phyloP scores from a whole-genome alignment of 1,140 invertebrate genomes.

The Danaus melanippus region DNA sequence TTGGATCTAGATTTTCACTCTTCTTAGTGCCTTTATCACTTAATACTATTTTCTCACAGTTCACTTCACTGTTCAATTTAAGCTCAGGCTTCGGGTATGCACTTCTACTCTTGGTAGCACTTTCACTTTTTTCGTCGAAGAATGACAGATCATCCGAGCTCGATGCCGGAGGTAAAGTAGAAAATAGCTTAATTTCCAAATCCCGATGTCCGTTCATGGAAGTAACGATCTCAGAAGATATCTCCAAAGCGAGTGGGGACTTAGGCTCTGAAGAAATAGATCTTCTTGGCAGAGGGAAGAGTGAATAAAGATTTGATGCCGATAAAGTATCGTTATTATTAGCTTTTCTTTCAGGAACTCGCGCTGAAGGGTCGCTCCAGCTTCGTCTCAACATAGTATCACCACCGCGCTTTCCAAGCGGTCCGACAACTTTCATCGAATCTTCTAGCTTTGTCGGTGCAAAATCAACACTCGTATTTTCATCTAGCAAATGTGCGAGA shows the following conservation, averaged over 20 bases:
- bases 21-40: constrained; percentile 46
- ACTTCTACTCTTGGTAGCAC: constrained; percentile 57
- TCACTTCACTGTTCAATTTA: constrained; percentile 61
- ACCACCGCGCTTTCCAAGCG: constrained; percentile 46
- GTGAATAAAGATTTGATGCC: constrained; percentile 63
- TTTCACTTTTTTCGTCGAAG: constrained; percentile 65
- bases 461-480: constrained; percentile 64
- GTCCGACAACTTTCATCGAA: constrained; percentile 64
- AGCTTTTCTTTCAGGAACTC: constrained; percentile 50
- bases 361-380: constrained; percentile 75
- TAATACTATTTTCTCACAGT: constrained; percentile 45
- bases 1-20: constrained; percentile 51
- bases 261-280: constrained; percentile 60
- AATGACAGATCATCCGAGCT: constrained; percentile 59
- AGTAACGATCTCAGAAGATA: constrained; percentile 85
- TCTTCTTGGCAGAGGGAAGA: constrained; percentile 70
- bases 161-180: constrained; percentile 69
- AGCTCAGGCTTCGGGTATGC: constrained; percentile 40
- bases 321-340: constrained; percentile 52
- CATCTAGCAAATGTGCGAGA: constrained; percentile 54
- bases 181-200: constrained; percentile 84
- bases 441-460: constrained; percentile 63
- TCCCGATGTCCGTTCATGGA: constrained; percentile 83
- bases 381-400: constrained; percentile 73
- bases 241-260: constrained; percentile 71